A percentile compares a stretch with the other conserved stretches of the same genome.
These are phyloP conservation scores for Dermochelys coriacea DNA, from an alignment of 2,797 vertebrate species.

Conservation along the genomic window DNA sequence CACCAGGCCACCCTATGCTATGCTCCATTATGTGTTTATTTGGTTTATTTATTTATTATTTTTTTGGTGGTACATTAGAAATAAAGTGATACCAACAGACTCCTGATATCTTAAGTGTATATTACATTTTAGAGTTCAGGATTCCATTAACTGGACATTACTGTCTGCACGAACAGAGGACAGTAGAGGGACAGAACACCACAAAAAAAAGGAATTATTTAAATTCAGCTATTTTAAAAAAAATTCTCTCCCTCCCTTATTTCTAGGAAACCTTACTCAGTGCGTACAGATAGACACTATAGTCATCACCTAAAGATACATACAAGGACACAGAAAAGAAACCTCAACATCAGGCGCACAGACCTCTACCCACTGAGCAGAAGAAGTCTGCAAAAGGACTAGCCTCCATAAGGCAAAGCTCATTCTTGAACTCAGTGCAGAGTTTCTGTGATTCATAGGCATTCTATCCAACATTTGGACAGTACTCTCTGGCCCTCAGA, in stretches of 20 bases:
- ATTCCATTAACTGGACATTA: not conserved
- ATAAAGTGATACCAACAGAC: not conserved
- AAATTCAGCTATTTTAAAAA: not conserved
- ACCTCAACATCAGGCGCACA: conserved; percentile 26
- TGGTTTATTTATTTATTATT: not conserved
- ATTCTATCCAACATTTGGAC: not conserved
- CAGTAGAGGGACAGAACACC: not conserved
- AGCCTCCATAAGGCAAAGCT: not conserved
- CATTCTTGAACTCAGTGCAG: not conserved
- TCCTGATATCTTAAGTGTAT: not conserved
- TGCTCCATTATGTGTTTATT: not conserved
- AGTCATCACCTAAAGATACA: not conserved
- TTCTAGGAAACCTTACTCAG: not conserved
- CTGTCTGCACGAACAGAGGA: not conserved
- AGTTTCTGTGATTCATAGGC: not conserved
- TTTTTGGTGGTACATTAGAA: not conserved
- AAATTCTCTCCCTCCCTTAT: not conserved
- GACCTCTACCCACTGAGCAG: conserved; percentile 12
- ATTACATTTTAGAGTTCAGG: not conserved
- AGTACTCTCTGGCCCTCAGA: not conserved
- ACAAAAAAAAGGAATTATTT: not conserved
- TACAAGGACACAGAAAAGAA: conserved; percentile 48
- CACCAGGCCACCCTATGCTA: no score
- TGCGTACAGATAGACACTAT: not conserved
- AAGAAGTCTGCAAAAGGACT: not conserved